Evolutionary conservation across 2,113 vertebrate species (phyloP).

Genomic region (Pampusana beccarii): DNA sequence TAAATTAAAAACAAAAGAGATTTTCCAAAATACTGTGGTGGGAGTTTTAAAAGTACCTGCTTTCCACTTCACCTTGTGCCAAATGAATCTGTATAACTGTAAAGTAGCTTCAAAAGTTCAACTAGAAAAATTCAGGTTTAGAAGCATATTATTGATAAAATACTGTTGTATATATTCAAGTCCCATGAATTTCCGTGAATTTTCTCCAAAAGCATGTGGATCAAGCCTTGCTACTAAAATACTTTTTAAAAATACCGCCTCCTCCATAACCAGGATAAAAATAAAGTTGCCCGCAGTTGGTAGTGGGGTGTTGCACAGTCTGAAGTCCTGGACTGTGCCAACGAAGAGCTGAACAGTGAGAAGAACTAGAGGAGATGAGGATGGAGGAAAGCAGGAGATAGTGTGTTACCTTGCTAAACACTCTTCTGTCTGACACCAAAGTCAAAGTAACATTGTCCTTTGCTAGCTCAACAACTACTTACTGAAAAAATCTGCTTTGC

Average conservation of each 20-base stretch:
- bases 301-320: not conserved
- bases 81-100: not conserved
- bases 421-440: not conserved
- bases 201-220: not conserved
- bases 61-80: not conserved
- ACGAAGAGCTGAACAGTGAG: not conserved
- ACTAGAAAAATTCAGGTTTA: not conserved
- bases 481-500: not conserved
- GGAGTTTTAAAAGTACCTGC: not conserved
- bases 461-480: not conserved
- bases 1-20: not conserved
- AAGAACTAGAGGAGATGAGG: not conserved
- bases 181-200: not conserved
- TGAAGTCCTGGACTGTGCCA: not conserved
- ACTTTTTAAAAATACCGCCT: not conserved
- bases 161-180: not conserved
- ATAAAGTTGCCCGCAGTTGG: not conserved
- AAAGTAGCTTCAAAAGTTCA: not conserved
- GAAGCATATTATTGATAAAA: not conserved
- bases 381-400: not conserved
- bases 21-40: not conserved
- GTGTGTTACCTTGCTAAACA: not conserved
- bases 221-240: not conserved
- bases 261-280: not conserved
- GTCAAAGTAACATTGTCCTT: not conserved